Base-by-base conservation (phyloP, 2,113 vertebrate species). In the Dendrocopos noguchii region DNA sequence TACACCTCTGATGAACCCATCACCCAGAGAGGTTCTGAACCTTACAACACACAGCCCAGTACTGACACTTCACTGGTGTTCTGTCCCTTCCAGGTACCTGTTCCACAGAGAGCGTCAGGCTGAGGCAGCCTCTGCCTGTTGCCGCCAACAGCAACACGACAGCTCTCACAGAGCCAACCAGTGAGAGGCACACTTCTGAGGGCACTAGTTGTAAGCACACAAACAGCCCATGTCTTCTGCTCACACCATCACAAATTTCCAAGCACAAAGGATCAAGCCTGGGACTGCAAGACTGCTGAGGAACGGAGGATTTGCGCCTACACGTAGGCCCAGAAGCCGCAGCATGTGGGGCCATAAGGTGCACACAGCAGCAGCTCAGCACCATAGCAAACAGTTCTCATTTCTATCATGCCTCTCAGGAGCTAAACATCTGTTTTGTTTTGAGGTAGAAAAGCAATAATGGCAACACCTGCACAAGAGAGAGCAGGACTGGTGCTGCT, bases 61-160 rank as follows among this genome's bases (percentile, higher is more conserved):
- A 31, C 16, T 68, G 18, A 12, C 39, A 39, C 19, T 11, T 4
- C 33, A 9, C 47, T 6, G n/a, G 10, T 50, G 29, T 6, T 25
- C 71, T 78, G 46, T 24, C 16, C 8, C 3, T 4, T 8, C 7
- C 0, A 0, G 6, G 6, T 14, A 18, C 0, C 1, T 13, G 5
- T 60, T 28, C 28, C 8, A 12, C 6, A 6, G 50, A 14, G 7
- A 25, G 24, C 12, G 13, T 10, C 36, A 80, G n/a, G 36, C 42
- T 80, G 50, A 42, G 1, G 10, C 67, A 74, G 28, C 50, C 20
- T 42, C 56, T 70, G 36, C 27, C 33, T 1, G 0, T 12, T 34
- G 50, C 46, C 15, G 15, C 33, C 68, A 11, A 1, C 29, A 65
- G 80, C 57, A 76, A 22, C 36, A n/a, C 21, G 33, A 5, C 3